These are phyloP conservation scores for Archilochus colubris DNA, from an alignment of 2,113 vertebrate species.

Conservation along the genomic window DNA sequence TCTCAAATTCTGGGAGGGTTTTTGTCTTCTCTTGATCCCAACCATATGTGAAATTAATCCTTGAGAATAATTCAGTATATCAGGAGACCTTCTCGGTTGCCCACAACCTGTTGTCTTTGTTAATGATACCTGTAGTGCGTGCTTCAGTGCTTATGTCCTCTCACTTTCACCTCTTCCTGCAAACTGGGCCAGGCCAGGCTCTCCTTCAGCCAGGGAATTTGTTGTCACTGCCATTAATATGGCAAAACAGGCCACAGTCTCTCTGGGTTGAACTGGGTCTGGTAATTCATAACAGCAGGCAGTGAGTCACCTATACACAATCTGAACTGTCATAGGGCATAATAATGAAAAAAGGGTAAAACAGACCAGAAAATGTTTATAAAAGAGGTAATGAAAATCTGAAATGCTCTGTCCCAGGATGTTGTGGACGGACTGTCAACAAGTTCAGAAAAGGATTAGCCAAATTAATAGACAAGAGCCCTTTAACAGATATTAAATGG, in stretches of 20 bases:
- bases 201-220: background rate
- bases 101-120: background rate
- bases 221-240: background rate
- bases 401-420: background rate
- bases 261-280: background rate
- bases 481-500: background rate
- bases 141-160: background rate
- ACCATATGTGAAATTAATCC: background rate
- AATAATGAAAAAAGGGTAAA: background rate
- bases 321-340: background rate
- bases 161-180: background rate
- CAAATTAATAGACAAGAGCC: background rate
- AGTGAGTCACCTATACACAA: background rate
- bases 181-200: accelerated
- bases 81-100: background rate
- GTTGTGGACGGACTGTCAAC: background rate
- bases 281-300: background rate
- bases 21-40: background rate
- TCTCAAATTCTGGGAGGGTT: background rate
- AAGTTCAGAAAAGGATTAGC: background rate
- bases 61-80: background rate
- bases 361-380: background rate
- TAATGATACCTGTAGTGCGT: background rate
- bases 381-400: background rate
- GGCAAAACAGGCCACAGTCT: background rate